Percentiles rank a stretch among this genome's conserved stretches.
These are phyloP conservation scores for Sesamia inferens DNA, from an alignment of 2,888 invertebrate genomes.

Conservation along the genomic window DNA sequence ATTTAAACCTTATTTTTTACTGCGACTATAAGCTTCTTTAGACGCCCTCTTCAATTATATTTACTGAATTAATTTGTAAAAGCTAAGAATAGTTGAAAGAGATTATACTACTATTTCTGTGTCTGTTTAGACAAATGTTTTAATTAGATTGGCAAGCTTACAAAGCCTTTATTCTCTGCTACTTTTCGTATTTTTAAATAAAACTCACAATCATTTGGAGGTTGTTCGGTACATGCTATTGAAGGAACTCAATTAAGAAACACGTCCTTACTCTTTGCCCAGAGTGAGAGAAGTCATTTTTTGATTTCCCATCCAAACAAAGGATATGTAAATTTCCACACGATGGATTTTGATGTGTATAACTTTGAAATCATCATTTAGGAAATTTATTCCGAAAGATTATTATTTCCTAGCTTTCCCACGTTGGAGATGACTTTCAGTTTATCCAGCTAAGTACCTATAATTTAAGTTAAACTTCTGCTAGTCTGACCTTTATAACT, in stretches of 20 bases:
- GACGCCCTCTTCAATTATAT: slow-evolving; percentile 44
- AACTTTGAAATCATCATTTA: neutral
- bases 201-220: no score
- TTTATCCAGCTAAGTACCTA: no score
- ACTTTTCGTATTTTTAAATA: neutral
- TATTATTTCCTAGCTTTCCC: neutral
- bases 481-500: no score
- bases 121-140: slow-evolving; percentile 3
- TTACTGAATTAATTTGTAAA: slow-evolving; percentile 38
- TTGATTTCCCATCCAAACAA: no score
- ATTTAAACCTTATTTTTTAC: slow-evolving; percentile 23
- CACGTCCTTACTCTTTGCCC: no score
- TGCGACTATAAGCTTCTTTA: slow-evolving; percentile 10
- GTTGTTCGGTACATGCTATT: no score
- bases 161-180: neutral
- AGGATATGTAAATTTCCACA: no score
- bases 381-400: neutral
- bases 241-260: no score
- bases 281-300: no score
- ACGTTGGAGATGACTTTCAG: no score
- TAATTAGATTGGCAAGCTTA: neutral
- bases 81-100: neutral
- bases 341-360: neutral
- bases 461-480: no score
- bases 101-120: neutral